phyloP scores from a whole-genome alignment of 1,140 invertebrate genomes.

The Meteorus sp. region DNA sequence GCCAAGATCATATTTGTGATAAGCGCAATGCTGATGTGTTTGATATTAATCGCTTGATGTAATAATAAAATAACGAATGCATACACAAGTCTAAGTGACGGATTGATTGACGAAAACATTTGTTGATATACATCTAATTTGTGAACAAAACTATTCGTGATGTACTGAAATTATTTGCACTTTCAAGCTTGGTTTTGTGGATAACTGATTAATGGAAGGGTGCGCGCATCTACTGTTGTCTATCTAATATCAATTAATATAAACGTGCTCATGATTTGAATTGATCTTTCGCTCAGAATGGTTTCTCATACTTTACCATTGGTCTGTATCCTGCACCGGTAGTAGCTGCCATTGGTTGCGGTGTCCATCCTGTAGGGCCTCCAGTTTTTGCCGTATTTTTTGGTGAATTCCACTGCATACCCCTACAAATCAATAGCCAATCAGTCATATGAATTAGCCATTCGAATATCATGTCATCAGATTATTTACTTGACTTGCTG shows the following conservation, averaged over 20 bases:
- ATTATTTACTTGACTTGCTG: conserved; percentile 70
- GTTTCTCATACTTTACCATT: conserved; percentile 66
- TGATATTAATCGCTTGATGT: no score
- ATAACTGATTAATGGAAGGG: no score
- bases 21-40: no score
- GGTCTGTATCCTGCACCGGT: conserved; percentile 82
- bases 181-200: no score
- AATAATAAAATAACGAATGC: no score
- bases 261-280: conserved; percentile 1
- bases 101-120: no score
- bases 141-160: no score
- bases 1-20: no score
- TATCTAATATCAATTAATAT: not conserved
- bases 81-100: no score
- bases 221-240: no score
- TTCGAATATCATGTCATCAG: conserved; percentile 16
- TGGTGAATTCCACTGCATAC: conserved; percentile 84
- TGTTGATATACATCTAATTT: no score
- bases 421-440: conserved; percentile 54
- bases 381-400: conserved; percentile 80
- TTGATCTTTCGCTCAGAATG: conserved; percentile 12
- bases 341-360: conserved; percentile 83
- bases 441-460: not conserved
- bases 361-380: conserved; percentile 71
- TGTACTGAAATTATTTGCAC: no score